These are phyloP conservation scores for Lottia scabra DNA, from an alignment of 2,888 invertebrate genomes.

Conservation along the genomic window DNA sequence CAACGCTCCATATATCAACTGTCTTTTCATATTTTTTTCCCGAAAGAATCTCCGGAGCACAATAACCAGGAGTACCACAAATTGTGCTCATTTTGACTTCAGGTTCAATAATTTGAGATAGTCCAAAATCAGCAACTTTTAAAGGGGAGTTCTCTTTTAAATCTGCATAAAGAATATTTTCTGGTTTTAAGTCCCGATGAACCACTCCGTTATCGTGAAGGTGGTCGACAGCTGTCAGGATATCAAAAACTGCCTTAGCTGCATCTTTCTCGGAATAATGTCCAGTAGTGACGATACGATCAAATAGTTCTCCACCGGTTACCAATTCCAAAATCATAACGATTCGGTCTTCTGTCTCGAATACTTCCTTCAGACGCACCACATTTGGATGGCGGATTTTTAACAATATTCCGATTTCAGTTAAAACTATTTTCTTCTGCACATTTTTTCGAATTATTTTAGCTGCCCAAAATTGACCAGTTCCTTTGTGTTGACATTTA, in stretches of 20 bases:
- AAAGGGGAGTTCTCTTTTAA: slow-evolving; percentile 54
- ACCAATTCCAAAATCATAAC: slow-evolving; percentile 63
- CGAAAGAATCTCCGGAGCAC: slow-evolving; percentile 67
- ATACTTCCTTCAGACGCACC: slow-evolving; percentile 66
- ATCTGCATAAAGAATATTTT: slow-evolving; percentile 66
- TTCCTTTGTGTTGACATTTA: slow-evolving; percentile 58
- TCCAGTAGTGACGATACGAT: slow-evolving; percentile 65
- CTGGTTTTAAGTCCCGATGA: slow-evolving; percentile 64
- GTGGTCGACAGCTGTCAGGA: slow-evolving; percentile 54
- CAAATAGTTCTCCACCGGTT: slow-evolving; percentile 68
- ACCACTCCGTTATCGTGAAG: slow-evolving; percentile 52
- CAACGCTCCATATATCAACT: slow-evolving; percentile 68
- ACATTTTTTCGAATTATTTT: slow-evolving; percentile 65
- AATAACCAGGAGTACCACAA: slow-evolving; percentile 71
- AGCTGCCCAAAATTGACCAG: slow-evolving; percentile 57
- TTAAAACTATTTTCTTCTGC: slow-evolving; percentile 58
- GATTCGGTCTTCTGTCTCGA: slow-evolving; percentile 60
- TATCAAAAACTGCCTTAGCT: slow-evolving; percentile 59
- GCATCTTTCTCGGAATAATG: slow-evolving; percentile 67
- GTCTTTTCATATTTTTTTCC: slow-evolving; percentile 48
- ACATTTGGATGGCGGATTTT: slow-evolving; percentile 59
- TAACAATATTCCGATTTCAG: slow-evolving; percentile 63
- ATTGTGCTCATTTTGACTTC: slow-evolving; percentile 69
- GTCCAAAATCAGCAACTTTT: slow-evolving; percentile 71
- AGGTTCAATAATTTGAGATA: slow-evolving; percentile 68